Base-by-base conservation (phyloP, 2,113 vertebrate genomes). In the Todiramphus saurophagus region DNA sequence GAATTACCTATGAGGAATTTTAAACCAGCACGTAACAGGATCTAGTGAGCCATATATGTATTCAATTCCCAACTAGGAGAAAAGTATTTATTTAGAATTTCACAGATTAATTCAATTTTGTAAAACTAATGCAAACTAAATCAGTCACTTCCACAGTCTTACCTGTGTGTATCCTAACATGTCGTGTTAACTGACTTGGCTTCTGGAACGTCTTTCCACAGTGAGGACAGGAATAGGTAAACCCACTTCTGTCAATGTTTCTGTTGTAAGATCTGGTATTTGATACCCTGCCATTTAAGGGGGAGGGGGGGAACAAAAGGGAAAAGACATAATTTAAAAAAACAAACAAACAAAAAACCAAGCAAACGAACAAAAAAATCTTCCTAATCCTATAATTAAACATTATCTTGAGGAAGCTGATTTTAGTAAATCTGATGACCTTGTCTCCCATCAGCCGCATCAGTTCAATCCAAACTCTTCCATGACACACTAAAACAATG, bases 201-300 rank as follows among this genome's bases (percentile, higher is more conserved):
- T 99, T 99, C 83, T 99, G 99, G 94, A 99, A 99, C 1, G 99
- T 99, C 94, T 99, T 99, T 62, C 99, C 99, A 51, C 99, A 99
- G 96, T 99, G 99, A 37, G 99, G 99, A 97, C 99, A 99, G 13
- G 98, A 98, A 95, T 99, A 99, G 5, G 99, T 99, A 97, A 99
- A 99, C 13, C 99, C 98, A 83, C 99, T 99, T 91, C 99, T 98
- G 96, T 99, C 99, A 27, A 99, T 98, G 88, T 98, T 99, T 97
- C 99, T 99, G 89, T 99, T 99, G 68, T 99, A 99, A 89, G 99
- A 99, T 96, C 99, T 99, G n/a, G 99, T 98, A 93, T 97, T 98
- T 27, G 98, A 97, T 66, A 99, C 97, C 93, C 99, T 99, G 88
- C 9, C 28, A 53, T 82, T 35, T 60, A 8, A 51, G 64, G 23